Percentiles rank a stretch among this genome's conserved stretches.
Evolutionary conservation across 2,797 vertebrate genomes (phyloP).

Genomic region (Rachycentron canadum): DNA sequence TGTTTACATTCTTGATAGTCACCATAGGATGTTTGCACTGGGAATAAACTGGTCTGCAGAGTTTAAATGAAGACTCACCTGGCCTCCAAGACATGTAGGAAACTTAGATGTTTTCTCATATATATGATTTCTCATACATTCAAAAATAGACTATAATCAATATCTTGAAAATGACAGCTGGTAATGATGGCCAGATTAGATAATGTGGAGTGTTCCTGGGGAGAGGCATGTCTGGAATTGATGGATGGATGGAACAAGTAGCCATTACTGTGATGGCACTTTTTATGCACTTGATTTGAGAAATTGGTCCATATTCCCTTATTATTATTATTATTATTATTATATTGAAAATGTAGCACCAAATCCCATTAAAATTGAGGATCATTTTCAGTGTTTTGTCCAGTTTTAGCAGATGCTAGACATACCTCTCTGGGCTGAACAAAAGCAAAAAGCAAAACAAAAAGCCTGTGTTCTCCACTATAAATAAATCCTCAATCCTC

Average conservation of each 20-base stretch:
- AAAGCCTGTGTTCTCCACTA: background rate
- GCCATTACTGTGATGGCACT: background rate
- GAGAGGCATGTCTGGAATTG: too few species aligned
- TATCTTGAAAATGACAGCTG: background rate
- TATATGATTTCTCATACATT: background rate
- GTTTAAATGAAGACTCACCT: background rate
- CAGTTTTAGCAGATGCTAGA: background rate
- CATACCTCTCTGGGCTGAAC: background rate
- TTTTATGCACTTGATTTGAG: background rate
- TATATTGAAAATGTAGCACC: background rate
- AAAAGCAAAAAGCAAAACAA: background rate
- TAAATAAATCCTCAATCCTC: background rate
- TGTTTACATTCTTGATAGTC: constrained; percentile 44
- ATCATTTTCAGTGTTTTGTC: too few species aligned
- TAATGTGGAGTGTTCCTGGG: too few species aligned
- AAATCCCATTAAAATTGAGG: background rate
- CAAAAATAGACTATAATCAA: background rate
- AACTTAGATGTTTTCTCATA: background rate
- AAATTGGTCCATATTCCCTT: background rate
- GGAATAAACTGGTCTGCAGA: too few species aligned
- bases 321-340: too few species aligned
- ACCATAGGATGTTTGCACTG: constrained; percentile 17
- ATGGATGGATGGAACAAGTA: too few species aligned
- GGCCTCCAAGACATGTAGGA: background rate
- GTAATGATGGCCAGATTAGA: background rate